Evolutionary conservation across 2,113 vertebrate species (phyloP).

Genomic region (pig (Sus scrofa)): T2T-Sscrofa CM000812.6:40152501-40153000

Average conservation of each 20-base stretch:
- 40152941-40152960: conserved; percentile 67
- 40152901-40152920: conserved; percentile 66
- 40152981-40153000: conserved; percentile 72
- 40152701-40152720: conserved; percentile 50
- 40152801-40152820: conserved; percentile 78
- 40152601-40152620: conserved; percentile 46
- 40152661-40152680: background rate
- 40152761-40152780: conserved; percentile 86
- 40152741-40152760: conserved; percentile 79
- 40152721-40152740: conserved; percentile 71
- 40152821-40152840: conserved; percentile 75
- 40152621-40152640: conserved; percentile 3
- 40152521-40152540: conserved; percentile 77
- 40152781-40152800: conserved; percentile 81
- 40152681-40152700: conserved; percentile 48
- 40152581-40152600: conserved; percentile 71
- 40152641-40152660: conserved; percentile 7
- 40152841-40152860: conserved; percentile 68
- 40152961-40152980: conserved; percentile 66
- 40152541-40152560: conserved; percentile 82
- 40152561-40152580: conserved; percentile 77
- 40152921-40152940: conserved; percentile 75
- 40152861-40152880: conserved; percentile 69
- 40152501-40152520: conserved; percentile 67
- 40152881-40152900: conserved; percentile 71